Evolutionary conservation across 2,113 vertebrate genomes (phyloP).

Genomic region (pig (Sus scrofa)): T2T-Sscrofa CM000819.6:105907001-105907500

Average conservation of each 20-base stretch:
- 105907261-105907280: background rate
- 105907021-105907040: background rate
- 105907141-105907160: background rate
- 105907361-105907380: background rate
- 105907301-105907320: background rate
- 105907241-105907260: background rate
- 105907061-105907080: background rate
- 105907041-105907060: background rate
- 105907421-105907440: background rate
- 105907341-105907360: background rate
- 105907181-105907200: background rate
- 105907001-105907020: background rate
- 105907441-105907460: background rate
- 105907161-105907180: background rate
- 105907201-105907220: background rate
- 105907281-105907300: background rate
- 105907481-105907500: constrained; percentile 1
- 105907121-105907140: background rate
- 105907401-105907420: background rate
- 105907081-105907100: background rate
- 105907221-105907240: background rate
- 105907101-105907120: background rate
- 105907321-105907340: background rate
- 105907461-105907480: background rate
- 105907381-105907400: background rate